Evolutionary conservation across 2,888 invertebrate genomes (phyloP).

Genomic region (Andrena praecox): DNA sequence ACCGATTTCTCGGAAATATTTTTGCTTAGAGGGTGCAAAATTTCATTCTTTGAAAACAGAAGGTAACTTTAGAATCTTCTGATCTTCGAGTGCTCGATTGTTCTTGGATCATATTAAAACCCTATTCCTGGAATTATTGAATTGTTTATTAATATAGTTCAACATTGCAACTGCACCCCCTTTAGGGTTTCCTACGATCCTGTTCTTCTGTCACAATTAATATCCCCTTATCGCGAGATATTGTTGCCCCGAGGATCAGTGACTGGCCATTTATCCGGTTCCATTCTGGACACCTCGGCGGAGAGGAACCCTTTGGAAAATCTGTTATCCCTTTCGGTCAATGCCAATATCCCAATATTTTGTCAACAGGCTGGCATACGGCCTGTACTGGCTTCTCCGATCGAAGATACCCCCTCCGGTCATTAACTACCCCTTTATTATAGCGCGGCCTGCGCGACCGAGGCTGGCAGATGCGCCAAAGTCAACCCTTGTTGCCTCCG

Average conservation of each 20-base stretch:
- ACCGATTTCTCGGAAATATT: too few relatives aligned
- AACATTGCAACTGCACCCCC: too few relatives aligned
- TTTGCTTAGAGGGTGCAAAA: too few relatives aligned
- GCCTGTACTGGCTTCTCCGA: constrained; percentile 70
- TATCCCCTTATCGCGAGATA: background rate
- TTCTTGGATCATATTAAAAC: too few relatives aligned
- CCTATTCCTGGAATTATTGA: too few relatives aligned
- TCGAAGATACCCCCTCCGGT: constrained; percentile 73
- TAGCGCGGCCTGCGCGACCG: constrained; percentile 70
- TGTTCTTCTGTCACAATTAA: constrained; percentile 3
- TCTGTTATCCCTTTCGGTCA: constrained; percentile 72
- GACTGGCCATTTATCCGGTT: constrained; percentile 1
- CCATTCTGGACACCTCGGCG: background rate
- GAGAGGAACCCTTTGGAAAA: constrained; percentile 56
- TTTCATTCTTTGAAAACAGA: too few relatives aligned
- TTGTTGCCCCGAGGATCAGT: background rate
- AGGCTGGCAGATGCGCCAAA: constrained; percentile 82
- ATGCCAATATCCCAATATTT: constrained; percentile 80
- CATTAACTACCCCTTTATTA: constrained; percentile 84
- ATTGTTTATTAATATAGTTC: too few relatives aligned
- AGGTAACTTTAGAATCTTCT: too few relatives aligned
- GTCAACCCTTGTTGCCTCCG: constrained; percentile 81
- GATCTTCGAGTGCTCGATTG: too few relatives aligned
- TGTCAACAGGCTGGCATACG: constrained; percentile 82
- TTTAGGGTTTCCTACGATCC: too few relatives aligned